These are phyloP conservation scores for Phalacrocorax carbo DNA, from an alignment of 2,113 vertebrate species.

Conservation along the genomic window DNA sequence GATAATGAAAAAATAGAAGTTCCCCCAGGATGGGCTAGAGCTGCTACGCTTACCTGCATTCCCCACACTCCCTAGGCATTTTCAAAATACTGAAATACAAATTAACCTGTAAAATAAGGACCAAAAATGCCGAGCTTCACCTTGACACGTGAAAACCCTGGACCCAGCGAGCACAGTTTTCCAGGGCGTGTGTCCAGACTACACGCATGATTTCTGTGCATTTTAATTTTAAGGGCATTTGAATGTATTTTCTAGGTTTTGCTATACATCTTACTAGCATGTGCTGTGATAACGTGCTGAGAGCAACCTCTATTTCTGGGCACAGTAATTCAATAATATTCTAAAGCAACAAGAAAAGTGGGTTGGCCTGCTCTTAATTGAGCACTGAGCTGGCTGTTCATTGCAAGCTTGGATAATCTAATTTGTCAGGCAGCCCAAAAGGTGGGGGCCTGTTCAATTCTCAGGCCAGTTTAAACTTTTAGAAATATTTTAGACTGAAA, in stretches of 20 bases:
- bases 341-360: not conserved
- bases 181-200: not conserved
- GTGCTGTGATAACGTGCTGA: not conserved
- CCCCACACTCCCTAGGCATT: rapidly evolving
- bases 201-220: rapidly evolving
- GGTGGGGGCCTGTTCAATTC: not conserved
- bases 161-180: rapidly evolving
- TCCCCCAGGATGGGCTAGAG: not conserved
- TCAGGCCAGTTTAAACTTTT: not conserved
- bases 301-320: not conserved
- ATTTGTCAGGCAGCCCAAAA: not conserved
- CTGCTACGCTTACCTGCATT: not conserved
- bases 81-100: not conserved
- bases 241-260: not conserved
- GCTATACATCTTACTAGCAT: not conserved
- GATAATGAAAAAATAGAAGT: not conserved
- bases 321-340: not conserved
- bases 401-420: not conserved
- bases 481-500: not conserved
- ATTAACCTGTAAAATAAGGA: not conserved
- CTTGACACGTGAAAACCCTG: not conserved
- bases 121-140: not conserved
- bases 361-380: not conserved
- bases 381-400: not conserved
- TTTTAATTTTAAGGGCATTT: not conserved